Conservation (phyloP, 1,140 invertebrate genomes). For the Bradysia coprophila region DNA sequence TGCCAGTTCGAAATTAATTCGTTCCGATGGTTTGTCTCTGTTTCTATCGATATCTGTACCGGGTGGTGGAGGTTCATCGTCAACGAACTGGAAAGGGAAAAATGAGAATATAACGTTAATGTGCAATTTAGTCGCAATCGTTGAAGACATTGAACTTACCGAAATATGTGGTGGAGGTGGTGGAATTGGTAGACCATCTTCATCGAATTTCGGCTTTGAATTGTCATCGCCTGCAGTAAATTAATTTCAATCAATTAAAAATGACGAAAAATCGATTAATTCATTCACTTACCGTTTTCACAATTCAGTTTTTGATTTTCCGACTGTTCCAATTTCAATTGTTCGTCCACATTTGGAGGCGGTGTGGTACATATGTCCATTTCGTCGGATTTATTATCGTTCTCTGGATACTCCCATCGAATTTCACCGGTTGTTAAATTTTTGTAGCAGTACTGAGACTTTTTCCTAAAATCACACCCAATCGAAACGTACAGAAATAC, state of each 20-base stretch:
- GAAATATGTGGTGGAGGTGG: neutral
- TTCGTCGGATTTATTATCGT: constrained; percentile 25
- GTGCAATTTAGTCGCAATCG: no score
- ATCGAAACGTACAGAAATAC: constrained; percentile 5
- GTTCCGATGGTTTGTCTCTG: neutral
- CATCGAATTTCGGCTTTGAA: no score
- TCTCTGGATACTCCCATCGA: constrained; percentile 47
- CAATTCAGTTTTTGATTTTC: no score
- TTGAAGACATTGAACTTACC: no score
- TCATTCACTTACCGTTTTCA: no score
- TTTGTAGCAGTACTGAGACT: constrained; percentile 50
- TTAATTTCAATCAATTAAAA: no score
- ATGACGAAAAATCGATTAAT: no score
- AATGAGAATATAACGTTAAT: no score
- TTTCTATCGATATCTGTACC: neutral
- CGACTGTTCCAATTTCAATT: no score
- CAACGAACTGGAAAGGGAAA: neutral
- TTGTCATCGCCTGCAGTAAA: no score
- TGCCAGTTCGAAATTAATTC: neutral
- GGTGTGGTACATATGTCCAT: constrained; percentile 42
- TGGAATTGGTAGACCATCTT: no score
- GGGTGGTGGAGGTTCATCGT: neutral
- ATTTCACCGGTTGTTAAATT: constrained; percentile 33
- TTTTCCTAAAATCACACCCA: constrained; percentile 34
- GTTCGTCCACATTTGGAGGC: constrained; percentile 23